Evolutionary conservation across 2,797 vertebrate species (phyloP).

Genomic region (Coregonus ussuriensis): DNA sequence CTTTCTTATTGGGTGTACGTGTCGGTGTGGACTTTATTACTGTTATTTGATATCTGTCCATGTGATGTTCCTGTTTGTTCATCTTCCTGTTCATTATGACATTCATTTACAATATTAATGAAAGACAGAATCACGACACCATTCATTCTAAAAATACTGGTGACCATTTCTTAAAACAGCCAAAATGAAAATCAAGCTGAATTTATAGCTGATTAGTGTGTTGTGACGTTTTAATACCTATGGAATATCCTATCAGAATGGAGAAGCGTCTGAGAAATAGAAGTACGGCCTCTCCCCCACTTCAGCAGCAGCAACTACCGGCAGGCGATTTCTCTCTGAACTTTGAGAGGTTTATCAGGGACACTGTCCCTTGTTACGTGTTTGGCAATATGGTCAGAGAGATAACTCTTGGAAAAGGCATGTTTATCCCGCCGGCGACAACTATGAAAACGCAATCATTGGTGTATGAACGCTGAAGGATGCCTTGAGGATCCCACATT

Average conservation of each 20-base stretch:
- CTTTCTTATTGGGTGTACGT: background rate
- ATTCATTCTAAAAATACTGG: no score
- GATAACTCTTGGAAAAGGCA: constrained; percentile 36
- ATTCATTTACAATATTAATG: no score
- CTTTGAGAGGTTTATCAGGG: constrained; percentile 24
- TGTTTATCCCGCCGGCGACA: constrained; percentile 34
- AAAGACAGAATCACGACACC: no score
- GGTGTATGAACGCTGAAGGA: constrained; percentile 42
- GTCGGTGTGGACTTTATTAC: background rate
- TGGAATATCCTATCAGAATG: constrained; percentile 26
- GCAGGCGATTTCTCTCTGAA: constrained; percentile 21
- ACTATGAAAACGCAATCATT: constrained; percentile 43
- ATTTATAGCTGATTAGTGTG: background rate
- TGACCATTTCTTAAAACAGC: background rate
- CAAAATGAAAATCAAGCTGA: background rate
- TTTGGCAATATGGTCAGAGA: constrained; percentile 38
- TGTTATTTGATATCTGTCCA: no score
- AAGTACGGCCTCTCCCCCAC: constrained; percentile 15
- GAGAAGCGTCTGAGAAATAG: background rate
- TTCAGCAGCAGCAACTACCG: constrained; percentile 12
- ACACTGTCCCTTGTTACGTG: constrained; percentile 29
- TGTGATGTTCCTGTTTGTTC: no score
- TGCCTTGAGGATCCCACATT: constrained; percentile 41
- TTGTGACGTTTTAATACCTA: constrained; percentile 10
- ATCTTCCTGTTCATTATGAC: no score